Base-by-base conservation (phyloP, 2,113 vertebrate genomes). In the Steatornis caripensis region DNA sequence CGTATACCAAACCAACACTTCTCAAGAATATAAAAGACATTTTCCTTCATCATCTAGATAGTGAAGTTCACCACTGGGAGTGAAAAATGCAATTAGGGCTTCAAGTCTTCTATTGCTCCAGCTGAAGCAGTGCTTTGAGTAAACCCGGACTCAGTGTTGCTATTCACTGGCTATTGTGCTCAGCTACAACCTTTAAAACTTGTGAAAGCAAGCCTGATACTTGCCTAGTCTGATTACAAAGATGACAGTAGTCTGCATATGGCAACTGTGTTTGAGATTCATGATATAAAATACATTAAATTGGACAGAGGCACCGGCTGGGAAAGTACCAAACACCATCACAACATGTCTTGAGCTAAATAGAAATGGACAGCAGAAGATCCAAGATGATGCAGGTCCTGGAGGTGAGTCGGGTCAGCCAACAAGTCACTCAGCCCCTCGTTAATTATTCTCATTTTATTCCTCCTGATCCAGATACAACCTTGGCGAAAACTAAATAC, bases 401-500 rank as follows among this genome's bases (percentile, higher is more conserved):
- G n/a, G n/a, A 82, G 32, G 39, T 69, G 57, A 93, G 66, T 34
- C 66, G 85, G 58, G 22, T 83, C 37, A 88, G 41, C 29, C 55
- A 84, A 51, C 12, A 84, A 92, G 36, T 78, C 15, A 7, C 66
- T 92, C 51, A 32, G 12, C 37, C 30, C 34, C 17, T 36, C 16
- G 13, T 66, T 82, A 82, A 78, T 90, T 78, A 89, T 76, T 71
- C 51, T 87, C 20, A 23, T 91, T 91, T 90, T 66, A 61, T 69
- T 94, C 78, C 19, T 83, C 21, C 26, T 74, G 19, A 81, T 84
- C 64, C 69, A 86, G 64, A 62, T 66, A 70, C 30, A 78, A 51
- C 39, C 45, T 93, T 94, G 89, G 72, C 88, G 92, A 89, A 91
- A 82, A 69, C 45, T 92, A 79, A 94, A 92, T 92, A 91, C 60